Conservation (phyloP, 2,797 vertebrate species). For the Sparus aurata region DNA sequence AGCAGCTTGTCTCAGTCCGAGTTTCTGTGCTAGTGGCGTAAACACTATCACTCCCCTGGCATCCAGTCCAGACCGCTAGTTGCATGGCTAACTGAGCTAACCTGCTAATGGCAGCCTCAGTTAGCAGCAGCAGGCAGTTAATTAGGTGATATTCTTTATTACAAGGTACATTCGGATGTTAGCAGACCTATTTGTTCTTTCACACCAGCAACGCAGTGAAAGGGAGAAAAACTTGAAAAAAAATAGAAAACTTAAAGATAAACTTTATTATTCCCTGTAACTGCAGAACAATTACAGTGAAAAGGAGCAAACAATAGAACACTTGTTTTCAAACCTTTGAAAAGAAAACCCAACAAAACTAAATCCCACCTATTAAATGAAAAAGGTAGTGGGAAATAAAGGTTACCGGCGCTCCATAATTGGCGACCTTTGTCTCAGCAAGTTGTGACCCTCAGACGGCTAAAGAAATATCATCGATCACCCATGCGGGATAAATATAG, state of each 20-base stretch:
- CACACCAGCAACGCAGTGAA: background rate
- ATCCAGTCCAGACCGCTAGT: too few relatives aligned
- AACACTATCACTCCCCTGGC: too few relatives aligned
- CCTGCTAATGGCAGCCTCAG: too few relatives aligned
- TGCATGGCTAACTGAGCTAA: too few relatives aligned
- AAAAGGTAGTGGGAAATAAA: conserved; percentile 34
- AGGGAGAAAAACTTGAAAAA: background rate
- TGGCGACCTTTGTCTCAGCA: conserved; percentile 67
- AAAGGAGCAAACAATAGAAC: background rate
- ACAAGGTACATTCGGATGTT: background rate
- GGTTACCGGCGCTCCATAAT: conserved; percentile 60
- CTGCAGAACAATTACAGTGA: background rate
- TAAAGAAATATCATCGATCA: conserved; percentile 69
- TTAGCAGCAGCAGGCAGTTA: too few relatives aligned
- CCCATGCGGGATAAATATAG: conserved; percentile 62
- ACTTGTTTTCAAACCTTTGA: background rate
- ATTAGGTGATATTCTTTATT: background rate
- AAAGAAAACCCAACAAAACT: background rate
- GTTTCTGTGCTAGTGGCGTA: too few relatives aligned
- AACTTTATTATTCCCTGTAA: background rate
- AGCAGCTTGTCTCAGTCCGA: too few relatives aligned
- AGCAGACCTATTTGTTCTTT: background rate
- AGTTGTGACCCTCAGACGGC: conserved; percentile 53
- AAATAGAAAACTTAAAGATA: background rate
- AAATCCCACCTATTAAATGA: conserved; percentile 27